These are phyloP conservation scores for Cerastis leucographa DNA, from an alignment of 2,888 invertebrate genomes.

Conservation along the genomic window DNA sequence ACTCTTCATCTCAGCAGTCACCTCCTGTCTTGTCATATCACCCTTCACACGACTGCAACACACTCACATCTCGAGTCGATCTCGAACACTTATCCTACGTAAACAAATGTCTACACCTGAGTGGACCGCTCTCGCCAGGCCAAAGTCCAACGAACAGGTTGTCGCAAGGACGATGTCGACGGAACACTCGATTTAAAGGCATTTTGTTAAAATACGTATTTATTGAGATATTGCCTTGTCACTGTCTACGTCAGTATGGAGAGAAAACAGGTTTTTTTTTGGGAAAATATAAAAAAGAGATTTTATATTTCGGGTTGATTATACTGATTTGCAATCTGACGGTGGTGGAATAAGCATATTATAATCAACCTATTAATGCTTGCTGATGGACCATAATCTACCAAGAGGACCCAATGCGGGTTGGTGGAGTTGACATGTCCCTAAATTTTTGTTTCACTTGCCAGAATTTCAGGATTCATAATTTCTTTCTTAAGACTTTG, in stretches of 20 bases:
- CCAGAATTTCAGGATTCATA: neutral
- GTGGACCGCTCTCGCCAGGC: slow-evolving; percentile 14
- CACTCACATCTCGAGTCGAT: neutral
- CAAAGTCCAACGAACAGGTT: slow-evolving; percentile 58
- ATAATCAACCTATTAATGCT: too few relatives aligned
- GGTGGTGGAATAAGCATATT: neutral
- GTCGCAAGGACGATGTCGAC: slow-evolving; percentile 46
- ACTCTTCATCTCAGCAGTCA: neutral
- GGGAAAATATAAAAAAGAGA: neutral
- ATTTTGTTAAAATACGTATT: slow-evolving; percentile 25
- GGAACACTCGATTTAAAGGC: slow-evolving; percentile 1
- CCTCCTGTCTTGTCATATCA: neutral
- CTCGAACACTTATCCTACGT: slow-evolving; percentile 13
- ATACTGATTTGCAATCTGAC: neutral
- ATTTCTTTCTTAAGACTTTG: neutral
- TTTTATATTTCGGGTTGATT: neutral
- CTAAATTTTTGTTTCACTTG: neutral
- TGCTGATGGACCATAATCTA: neutral
- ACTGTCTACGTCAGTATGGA: neutral
- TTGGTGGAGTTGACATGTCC: neutral
- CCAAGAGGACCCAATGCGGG: neutral
- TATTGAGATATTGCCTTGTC: slow-evolving; percentile 1
- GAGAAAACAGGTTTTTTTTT: neutral
- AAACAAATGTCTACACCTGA: slow-evolving; percentile 12
- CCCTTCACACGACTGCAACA: neutral